Percentiles rank a stretch among this genome's conserved stretches.
Conservation (phyloP, 2,797 vertebrate species). For the Malacoraja senta region DNA sequence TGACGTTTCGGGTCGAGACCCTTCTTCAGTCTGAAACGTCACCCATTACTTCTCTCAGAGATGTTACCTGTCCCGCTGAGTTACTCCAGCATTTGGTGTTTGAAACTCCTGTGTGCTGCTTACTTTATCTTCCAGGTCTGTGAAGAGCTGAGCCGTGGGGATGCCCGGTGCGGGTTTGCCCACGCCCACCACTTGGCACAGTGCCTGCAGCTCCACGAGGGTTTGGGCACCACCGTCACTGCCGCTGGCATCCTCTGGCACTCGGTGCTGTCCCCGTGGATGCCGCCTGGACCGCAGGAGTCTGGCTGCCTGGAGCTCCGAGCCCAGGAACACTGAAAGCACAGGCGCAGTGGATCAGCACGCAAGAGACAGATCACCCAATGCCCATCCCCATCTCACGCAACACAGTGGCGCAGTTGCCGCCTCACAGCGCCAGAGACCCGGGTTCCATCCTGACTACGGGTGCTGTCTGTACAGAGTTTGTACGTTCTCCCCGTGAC, state of each 20-base stretch:
- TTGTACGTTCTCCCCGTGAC: too few species aligned
- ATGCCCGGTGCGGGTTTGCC: conserved; percentile 49
- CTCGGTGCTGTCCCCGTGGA: conserved; percentile 37
- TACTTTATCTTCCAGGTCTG: conserved; percentile 50
- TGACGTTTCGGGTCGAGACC: too few species aligned
- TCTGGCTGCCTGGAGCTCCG: conserved; percentile 65
- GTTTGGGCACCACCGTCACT: conserved; percentile 25
- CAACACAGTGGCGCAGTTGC: too few species aligned
- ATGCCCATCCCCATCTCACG: too few species aligned
- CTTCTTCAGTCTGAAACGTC: too few species aligned
- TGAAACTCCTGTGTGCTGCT: not conserved
- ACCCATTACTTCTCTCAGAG: too few species aligned
- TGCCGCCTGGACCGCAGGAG: conserved; percentile 52
- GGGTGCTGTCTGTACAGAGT: too few species aligned
- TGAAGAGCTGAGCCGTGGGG: conserved; percentile 48
- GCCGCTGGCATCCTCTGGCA: conserved; percentile 37
- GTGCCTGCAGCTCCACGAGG: conserved; percentile 51
- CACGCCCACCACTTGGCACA: conserved; percentile 60
- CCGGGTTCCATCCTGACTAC: too few species aligned
- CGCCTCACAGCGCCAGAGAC: too few species aligned
- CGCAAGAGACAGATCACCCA: too few species aligned
- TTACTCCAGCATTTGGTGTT: too few species aligned
- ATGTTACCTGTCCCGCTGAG: too few species aligned
- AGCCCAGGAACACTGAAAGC: conserved; percentile 68
- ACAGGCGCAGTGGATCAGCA: not conserved